A percentile compares a stretch with the other conserved stretches of the same genome.
Evolutionary conservation across 2,888 invertebrate genomes (phyloP).

Genomic region (Pilophorus perplexus): DNA sequence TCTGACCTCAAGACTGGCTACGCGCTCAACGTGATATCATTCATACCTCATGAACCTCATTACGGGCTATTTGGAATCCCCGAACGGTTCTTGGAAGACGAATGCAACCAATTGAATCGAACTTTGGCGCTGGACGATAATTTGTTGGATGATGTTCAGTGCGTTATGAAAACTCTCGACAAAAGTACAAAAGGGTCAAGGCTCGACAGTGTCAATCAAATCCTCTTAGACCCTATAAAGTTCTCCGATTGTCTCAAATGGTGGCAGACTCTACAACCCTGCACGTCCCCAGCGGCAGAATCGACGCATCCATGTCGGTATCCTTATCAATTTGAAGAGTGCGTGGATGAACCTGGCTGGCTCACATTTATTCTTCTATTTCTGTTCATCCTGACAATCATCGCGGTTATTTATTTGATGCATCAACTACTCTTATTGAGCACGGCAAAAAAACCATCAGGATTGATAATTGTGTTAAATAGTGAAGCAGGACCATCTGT

Average conservation of each 20-base stretch:
- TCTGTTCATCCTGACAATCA: neutral
- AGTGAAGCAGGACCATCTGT: too few relatives aligned
- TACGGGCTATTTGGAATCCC: constrained; percentile 19
- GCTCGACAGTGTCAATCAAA: too few relatives aligned
- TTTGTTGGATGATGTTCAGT: constrained; percentile 12
- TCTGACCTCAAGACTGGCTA: neutral
- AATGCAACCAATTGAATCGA: neutral
- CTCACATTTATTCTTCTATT: neutral
- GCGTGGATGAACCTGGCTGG: neutral
- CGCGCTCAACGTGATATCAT: neutral
- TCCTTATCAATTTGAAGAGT: neutral
- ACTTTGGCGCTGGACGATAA: constrained; percentile 9
- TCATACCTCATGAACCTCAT: neutral
- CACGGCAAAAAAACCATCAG: too few relatives aligned
- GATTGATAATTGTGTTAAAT: too few relatives aligned
- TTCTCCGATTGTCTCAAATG: neutral
- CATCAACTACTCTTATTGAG: too few relatives aligned
- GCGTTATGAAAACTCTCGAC: neutral
- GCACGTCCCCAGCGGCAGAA: neutral
- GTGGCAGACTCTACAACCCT: neutral
- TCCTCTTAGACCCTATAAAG: neutral
- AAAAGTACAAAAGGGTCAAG: neutral
- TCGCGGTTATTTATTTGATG: constrained; percentile 2
- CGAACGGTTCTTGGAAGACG: neutral
- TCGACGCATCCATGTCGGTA: neutral